Base-by-base conservation (phyloP, 2,113 vertebrate genomes). In the Todiramphus saurophagus region DNA sequence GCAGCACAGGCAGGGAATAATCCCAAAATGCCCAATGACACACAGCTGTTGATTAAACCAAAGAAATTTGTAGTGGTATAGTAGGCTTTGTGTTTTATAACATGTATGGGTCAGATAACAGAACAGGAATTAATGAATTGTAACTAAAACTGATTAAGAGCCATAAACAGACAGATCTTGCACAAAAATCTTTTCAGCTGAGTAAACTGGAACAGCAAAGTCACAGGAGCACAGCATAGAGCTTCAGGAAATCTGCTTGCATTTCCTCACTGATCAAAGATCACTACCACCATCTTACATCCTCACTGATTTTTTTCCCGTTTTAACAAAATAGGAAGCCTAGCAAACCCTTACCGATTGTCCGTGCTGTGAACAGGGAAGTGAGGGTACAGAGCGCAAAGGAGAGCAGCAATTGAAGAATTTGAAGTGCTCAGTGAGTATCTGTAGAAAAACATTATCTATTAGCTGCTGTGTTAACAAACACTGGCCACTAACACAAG, bases 331-430 rank as follows among this genome's bases (percentile, higher is more conserved):
- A 72, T 7, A 46, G 1, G 6, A 64, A 19, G 3, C 21, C 44
- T 16, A 46, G 2, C 5, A 48, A 69, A 44, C 25, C 53, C 97
- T 97, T 97, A 99, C 99, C 99, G 98, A 96, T 99, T 99, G 95
- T 99, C 99, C 2, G 99, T 99, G 94, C 99, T 99, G 96, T 99
- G 99, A 78, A 99, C 99, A 5, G 99, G 99, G 89, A 99, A 99
- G 89, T 99, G 99, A 10, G 99, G 99, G 94, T 99, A 99, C 33
- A 99, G 98, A 37, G 99, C 99, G 80, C 99, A 99, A 28, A 99
- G 99, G 16, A 99, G 98, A 62, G 99, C 99, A 28, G 99, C 99
- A 17, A 99, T 99, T 55, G 99, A 99, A 12, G 99, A 99, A 95
- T 99, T 99, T 9, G 99, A 99, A 10, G 99, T 99, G 97, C 99